Conservation (phyloP, 53 echinoderm and acorn worm genomes). For the Temnopleurus reevesii region DNA sequence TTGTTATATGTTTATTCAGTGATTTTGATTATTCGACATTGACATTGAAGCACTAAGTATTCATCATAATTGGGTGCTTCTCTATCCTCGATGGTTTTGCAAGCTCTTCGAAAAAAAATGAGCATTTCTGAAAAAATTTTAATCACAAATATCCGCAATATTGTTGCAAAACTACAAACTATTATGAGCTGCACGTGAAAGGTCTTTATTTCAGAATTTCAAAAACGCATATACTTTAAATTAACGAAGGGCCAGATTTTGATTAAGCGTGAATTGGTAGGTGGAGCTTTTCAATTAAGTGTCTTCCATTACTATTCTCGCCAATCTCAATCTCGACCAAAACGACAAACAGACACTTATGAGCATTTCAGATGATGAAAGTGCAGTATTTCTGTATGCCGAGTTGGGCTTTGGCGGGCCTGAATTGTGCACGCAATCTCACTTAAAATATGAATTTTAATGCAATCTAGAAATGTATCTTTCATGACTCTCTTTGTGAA, state of each 20-base stretch:
- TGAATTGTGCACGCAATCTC: background rate
- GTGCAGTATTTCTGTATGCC: background rate
- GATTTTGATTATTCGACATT: too few relatives aligned
- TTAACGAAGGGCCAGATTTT: background rate
- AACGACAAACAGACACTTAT: constrained; percentile 24
- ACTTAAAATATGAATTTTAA: background rate
- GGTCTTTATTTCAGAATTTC: constrained; percentile 2
- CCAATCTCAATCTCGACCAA: background rate
- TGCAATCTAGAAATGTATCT: background rate
- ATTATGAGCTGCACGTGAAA: background rate
- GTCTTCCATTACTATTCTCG: background rate
- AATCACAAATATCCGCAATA: too few relatives aligned
- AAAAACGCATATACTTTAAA: background rate
- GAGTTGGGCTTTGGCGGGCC: background rate
- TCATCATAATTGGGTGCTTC: too few relatives aligned
- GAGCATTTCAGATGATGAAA: constrained; percentile 30
- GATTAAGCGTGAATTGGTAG: background rate
- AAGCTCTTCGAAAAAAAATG: too few relatives aligned
- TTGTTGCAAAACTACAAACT: too few relatives aligned
- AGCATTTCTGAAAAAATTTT: too few relatives aligned
- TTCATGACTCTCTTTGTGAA: background rate
- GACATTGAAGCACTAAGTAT: too few relatives aligned
- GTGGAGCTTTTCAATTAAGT: constrained; percentile 18
- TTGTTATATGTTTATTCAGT: too few relatives aligned
- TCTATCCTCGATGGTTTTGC: too few relatives aligned